Evolutionary conservation across 2,888 invertebrate genomes (phyloP).

Genomic region (Erebia ligea): DNA sequence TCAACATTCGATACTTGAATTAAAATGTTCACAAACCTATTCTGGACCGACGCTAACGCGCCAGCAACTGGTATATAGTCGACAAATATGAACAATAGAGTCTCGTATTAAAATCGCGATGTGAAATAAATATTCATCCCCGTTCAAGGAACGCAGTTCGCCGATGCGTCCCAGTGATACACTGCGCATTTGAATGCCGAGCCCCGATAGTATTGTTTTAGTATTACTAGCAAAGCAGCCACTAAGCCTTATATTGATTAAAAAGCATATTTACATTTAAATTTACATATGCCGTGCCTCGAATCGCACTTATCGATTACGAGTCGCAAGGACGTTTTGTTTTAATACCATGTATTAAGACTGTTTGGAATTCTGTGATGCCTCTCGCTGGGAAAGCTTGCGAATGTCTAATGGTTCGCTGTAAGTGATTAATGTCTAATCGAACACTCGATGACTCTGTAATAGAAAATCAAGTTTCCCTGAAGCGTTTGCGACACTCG

Average conservation of each 20-base stretch:
- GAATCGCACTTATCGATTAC: slow-evolving; percentile 75
- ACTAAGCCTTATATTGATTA: slow-evolving; percentile 73
- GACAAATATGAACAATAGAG: slow-evolving; percentile 71
- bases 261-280: slow-evolving; percentile 72
- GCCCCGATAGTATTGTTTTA: slow-evolving; percentile 73
- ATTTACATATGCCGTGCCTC: slow-evolving; percentile 79
- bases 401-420: slow-evolving; percentile 37
- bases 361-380: slow-evolving; percentile 38
- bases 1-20: slow-evolving; percentile 30
- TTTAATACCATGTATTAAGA: slow-evolving; percentile 42
- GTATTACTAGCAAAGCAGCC: slow-evolving; percentile 52
- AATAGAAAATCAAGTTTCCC: slow-evolving; percentile 34
- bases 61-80: slow-evolving; percentile 34
- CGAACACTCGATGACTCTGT: slow-evolving; percentile 36
- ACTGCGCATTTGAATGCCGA: slow-evolving; percentile 68
- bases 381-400: slow-evolving; percentile 30
- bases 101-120: slow-evolving; percentile 56
- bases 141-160: slow-evolving; percentile 57
- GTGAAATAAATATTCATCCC: slow-evolving; percentile 78
- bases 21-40: slow-evolving; percentile 42
- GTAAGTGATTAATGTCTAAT: slow-evolving; percentile 43
- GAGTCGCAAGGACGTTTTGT: slow-evolving; percentile 50
- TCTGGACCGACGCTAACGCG: slow-evolving; percentile 37
- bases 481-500: slow-evolving; percentile 18
- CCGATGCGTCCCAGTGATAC: slow-evolving; percentile 70